A percentile compares a stretch with the other conserved stretches of the same genome.
Evolutionary conservation across 2,113 vertebrate genomes (phyloP).

Genomic region (Ochotona princeps): DNA sequence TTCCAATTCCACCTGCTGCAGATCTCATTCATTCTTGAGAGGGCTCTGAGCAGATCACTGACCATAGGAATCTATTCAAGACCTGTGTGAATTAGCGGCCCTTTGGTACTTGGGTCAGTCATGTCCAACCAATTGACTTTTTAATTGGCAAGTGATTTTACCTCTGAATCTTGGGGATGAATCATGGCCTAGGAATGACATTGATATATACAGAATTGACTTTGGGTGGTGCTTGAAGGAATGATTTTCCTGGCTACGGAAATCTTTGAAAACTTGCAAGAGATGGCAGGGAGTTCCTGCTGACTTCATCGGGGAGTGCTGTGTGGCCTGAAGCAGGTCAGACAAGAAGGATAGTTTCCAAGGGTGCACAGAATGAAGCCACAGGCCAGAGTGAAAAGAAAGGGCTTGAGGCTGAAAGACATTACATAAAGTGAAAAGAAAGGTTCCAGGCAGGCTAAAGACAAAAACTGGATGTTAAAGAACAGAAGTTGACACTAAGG

Average conservation of each 20-base stretch:
- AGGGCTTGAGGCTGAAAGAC: background rate
- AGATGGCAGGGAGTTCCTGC: background rate
- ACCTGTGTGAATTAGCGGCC: background rate
- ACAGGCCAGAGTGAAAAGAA: background rate
- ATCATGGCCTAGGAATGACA: background rate
- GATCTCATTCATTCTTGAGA: background rate
- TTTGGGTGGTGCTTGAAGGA: background rate
- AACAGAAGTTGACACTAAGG: background rate
- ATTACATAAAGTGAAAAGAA: background rate
- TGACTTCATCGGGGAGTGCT: background rate
- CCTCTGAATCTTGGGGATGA: background rate
- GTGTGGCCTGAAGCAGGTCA: background rate
- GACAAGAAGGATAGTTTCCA: background rate
- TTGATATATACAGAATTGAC: background rate
- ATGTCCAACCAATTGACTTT: background rate
- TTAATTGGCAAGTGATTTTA: conserved; percentile 25
- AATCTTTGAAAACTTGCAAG: too few species aligned
- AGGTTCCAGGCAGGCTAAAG: background rate
- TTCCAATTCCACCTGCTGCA: too few species aligned
- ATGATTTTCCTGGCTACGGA: background rate
- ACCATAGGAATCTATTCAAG: background rate
- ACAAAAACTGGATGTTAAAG: background rate
- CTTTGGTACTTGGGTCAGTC: background rate
- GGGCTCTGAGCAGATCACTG: background rate
- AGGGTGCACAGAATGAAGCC: background rate